Conservation (phyloP, 2,113 vertebrate genomes). For the Willisornis vidua region DNA sequence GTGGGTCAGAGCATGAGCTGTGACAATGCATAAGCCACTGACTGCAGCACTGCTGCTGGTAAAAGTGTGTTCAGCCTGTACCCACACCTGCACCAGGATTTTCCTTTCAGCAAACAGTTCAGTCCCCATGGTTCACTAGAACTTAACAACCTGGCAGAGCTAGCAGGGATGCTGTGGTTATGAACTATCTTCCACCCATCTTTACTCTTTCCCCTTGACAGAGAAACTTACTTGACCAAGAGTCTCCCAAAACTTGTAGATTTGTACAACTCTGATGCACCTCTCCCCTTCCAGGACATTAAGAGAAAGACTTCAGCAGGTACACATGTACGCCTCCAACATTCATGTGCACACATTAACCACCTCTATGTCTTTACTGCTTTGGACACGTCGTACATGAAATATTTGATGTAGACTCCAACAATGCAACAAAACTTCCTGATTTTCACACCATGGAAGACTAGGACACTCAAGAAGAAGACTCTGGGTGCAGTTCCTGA, state of each 20-base stretch:
- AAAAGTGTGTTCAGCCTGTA: neutral
- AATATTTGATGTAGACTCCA: neutral
- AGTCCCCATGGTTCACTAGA: neutral
- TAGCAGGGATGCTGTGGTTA: neutral
- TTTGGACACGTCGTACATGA: neutral
- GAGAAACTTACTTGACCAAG: neutral
- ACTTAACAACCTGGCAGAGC: neutral
- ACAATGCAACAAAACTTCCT: neutral
- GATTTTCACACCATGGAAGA: neutral
- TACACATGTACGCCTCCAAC: rapidly evolving
- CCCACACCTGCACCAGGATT: neutral
- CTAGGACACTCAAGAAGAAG: neutral
- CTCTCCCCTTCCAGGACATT: rapidly evolving
- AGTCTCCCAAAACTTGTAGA: neutral
- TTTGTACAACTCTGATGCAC: neutral
- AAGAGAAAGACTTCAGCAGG: neutral
- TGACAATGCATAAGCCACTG: neutral
- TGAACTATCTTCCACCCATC: neutral
- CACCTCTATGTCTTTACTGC: neutral
- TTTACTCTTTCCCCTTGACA: neutral
- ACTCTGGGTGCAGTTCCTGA: neutral
- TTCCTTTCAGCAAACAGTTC: neutral
- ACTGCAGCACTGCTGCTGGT: neutral
- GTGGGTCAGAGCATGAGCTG: neutral
- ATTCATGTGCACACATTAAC: neutral